phyloP scores from a whole-genome alignment of 2,888 invertebrate genomes.

The Cephus pulcher region DNA sequence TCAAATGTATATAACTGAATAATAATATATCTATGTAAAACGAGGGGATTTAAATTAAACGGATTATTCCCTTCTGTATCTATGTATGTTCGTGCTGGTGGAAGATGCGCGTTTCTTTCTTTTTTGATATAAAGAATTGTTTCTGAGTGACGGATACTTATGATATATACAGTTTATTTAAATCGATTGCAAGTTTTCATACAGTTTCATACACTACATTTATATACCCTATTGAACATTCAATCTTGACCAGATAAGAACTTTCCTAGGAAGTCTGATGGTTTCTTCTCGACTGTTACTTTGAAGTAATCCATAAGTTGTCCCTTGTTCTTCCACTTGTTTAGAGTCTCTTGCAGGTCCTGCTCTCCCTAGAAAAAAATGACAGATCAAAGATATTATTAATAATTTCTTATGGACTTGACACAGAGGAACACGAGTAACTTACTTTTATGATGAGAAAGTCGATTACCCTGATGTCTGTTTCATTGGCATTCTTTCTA shows the following conservation, averaged over 20 bases:
- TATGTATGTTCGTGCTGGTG: slow-evolving; percentile 1
- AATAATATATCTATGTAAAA: slow-evolving; percentile 62
- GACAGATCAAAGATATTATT: slow-evolving; percentile 1
- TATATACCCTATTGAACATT: slow-evolving; percentile 29
- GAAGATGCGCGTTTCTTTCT: slow-evolving; percentile 14
- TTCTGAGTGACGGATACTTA: neutral
- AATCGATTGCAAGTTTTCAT: neutral
- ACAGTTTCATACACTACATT: slow-evolving; percentile 3
- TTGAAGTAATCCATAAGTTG: slow-evolving; percentile 91
- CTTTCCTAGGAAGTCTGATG: slow-evolving; percentile 91
- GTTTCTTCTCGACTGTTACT: slow-evolving; percentile 85
- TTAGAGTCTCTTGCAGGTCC: slow-evolving; percentile 89
- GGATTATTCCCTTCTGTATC: slow-evolving; percentile 22
- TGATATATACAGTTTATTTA: neutral
- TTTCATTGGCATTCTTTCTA: slow-evolving; percentile 78
- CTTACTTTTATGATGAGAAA: slow-evolving; percentile 90
- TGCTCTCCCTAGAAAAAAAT: slow-evolving; percentile 84
- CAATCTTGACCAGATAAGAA: slow-evolving; percentile 80
- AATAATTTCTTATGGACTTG: slow-evolving; percentile 1
- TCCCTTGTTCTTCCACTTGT: slow-evolving; percentile 90
- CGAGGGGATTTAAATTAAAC: slow-evolving; percentile 40
- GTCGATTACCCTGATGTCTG: slow-evolving; percentile 90
- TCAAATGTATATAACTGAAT: slow-evolving; percentile 64
- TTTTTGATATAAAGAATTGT: slow-evolving; percentile 22
- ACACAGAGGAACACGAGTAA: neutral